Conservation (phyloP, 2,888 invertebrate species). For the Bursaphelenchus okinawaensis region DNA sequence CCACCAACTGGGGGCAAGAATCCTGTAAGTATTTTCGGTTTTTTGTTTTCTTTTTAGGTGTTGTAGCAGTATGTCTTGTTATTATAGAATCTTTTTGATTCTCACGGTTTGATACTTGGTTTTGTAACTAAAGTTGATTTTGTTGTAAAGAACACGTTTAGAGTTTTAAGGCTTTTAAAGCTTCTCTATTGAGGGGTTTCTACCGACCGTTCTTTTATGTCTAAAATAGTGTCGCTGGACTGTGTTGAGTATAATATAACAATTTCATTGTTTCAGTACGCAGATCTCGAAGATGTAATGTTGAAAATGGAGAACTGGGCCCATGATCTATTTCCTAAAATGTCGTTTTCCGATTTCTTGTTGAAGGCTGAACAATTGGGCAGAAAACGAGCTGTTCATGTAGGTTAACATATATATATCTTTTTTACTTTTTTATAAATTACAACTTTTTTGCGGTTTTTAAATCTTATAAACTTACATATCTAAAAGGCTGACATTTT, state of each 20-base stretch:
- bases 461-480: no score
- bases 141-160: no score
- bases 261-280: conserved; percentile 62
- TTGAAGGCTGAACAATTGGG: conserved; percentile 76
- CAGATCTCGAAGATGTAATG: conserved; percentile 75
- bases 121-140: no score
- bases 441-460: neutral
- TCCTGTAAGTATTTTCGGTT: conserved; percentile 19
- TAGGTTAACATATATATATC: conserved; percentile 54
- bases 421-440: neutral
- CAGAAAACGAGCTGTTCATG: conserved; percentile 73
- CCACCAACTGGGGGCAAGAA: conserved; percentile 10
- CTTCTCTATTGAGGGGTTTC: no score
- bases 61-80: no score
- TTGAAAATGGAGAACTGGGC: conserved; percentile 85
- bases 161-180: no score
- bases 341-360: conserved; percentile 79
- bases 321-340: conserved; percentile 81
- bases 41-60: neutral
- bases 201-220: no score
- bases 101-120: no score
- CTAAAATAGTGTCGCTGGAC: no score
- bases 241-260: neutral
- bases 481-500: no score
- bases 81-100: no score